Conservation (phyloP, 2,113 vertebrate genomes). For the Lamprologus callipterus region DNA sequence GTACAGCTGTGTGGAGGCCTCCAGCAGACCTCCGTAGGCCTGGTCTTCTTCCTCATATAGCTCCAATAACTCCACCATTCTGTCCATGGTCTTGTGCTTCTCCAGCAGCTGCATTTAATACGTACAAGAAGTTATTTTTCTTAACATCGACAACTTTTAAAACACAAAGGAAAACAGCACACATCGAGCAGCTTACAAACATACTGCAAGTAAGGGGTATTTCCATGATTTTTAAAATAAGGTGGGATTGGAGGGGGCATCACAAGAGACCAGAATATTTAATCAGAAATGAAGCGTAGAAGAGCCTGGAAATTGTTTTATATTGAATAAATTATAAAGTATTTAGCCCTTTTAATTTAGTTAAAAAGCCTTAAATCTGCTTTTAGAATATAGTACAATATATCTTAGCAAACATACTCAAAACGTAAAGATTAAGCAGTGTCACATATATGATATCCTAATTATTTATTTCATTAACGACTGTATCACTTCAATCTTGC, state of each 20-base stretch:
- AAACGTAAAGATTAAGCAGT: background rate
- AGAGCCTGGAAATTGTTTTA: background rate
- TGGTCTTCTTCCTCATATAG: conserved; percentile 91
- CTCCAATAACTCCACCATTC: conserved; percentile 91
- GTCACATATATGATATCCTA: background rate
- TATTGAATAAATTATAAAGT: background rate
- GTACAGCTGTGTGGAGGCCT: conserved; percentile 90
- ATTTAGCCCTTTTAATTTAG: background rate
- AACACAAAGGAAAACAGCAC: background rate
- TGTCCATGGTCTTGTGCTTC: conserved; percentile 86
- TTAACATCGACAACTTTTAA: background rate
- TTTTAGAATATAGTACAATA: background rate
- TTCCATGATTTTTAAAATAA: background rate
- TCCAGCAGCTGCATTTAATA: conserved; percentile 79
- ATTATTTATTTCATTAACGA: background rate
- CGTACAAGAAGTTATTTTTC: background rate
- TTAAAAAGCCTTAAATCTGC: background rate
- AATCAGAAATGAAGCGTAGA: background rate
- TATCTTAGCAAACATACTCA: background rate
- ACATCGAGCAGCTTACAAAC: background rate
- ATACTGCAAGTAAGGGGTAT: background rate
- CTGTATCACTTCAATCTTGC: background rate
- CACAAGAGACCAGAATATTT: background rate
- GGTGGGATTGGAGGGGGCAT: background rate
- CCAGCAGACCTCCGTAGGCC: conserved; percentile 85